Evolutionary conservation across 2,797 vertebrate genomes (phyloP).

Genomic region (Myotis findleyi): DNA sequence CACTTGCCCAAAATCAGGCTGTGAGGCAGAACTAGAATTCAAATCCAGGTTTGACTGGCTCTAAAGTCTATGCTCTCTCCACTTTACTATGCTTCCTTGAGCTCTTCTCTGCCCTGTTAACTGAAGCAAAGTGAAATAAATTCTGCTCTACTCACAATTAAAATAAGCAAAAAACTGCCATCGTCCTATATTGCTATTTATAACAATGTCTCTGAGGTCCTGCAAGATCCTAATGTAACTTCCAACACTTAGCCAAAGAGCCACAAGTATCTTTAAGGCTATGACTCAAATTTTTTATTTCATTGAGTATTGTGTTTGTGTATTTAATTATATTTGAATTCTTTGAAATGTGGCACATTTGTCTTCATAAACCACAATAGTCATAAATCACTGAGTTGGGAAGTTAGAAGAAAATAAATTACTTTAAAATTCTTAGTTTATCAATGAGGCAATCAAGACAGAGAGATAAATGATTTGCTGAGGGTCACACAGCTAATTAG

Average conservation of each 20-base stretch:
- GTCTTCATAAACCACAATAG: conserved; percentile 34
- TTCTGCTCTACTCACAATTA: background rate
- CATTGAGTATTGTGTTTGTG: background rate
- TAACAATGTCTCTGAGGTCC: background rate
- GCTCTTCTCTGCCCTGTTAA: conserved; percentile 25
- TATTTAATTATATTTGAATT: conserved; percentile 22
- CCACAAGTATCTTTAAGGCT: background rate
- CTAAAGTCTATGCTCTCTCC: background rate
- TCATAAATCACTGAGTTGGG: background rate
- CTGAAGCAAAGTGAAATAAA: conserved; percentile 16
- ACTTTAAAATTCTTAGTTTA: conserved; percentile 44
- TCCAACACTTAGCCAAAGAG: background rate
- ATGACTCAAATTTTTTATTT: conserved; percentile 13
- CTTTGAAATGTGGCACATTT: conserved; percentile 16
- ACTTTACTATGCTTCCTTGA: background rate
- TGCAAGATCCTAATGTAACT: background rate
- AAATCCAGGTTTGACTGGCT: background rate
- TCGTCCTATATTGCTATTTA: background rate
- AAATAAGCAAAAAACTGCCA: conserved; percentile 13
- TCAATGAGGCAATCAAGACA: conserved; percentile 16
- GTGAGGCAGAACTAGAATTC: conserved; percentile 17
- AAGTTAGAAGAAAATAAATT: conserved; percentile 28
- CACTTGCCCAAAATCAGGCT: background rate
- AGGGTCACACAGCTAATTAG: background rate
- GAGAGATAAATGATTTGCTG: conserved; percentile 12